phyloP scores from a whole-genome alignment of 2,888 invertebrate genomes.

The Trisateles emortualis region DNA sequence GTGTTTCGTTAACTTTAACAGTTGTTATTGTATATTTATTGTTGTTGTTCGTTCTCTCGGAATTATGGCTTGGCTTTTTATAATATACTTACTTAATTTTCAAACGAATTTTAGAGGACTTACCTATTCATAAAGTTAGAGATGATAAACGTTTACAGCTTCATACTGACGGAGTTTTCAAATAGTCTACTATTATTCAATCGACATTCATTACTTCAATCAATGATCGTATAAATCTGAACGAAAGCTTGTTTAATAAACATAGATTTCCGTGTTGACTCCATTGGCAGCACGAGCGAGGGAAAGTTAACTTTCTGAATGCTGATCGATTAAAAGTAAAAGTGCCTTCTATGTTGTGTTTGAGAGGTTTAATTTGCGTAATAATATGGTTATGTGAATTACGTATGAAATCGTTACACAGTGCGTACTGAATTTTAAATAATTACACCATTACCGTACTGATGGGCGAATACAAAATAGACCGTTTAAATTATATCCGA shows the following conservation, averaged over 20 bases:
- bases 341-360: slow-evolving; percentile 58
- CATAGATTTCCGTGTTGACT: slow-evolving; percentile 51
- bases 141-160: slow-evolving; percentile 2
- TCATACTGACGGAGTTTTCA: not conserved
- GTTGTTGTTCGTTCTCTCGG: slow-evolving; percentile 52
- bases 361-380: slow-evolving; percentile 63
- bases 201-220: slow-evolving; percentile 30
- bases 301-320: slow-evolving; percentile 80
- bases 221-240: slow-evolving; percentile 38
- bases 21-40: slow-evolving; percentile 71
- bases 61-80: slow-evolving; percentile 39
- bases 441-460: slow-evolving; percentile 33
- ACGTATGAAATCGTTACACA: slow-evolving; percentile 29
- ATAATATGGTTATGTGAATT: slow-evolving; percentile 57
- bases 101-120: slow-evolving; percentile 27
- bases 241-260: slow-evolving; percentile 50
- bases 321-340: slow-evolving; percentile 81
- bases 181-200: slow-evolving; percentile 14
- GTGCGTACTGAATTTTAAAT: slow-evolving; percentile 46
- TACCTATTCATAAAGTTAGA: slow-evolving; percentile 25
- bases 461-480: slow-evolving; percentile 39
- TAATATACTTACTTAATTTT: slow-evolving; percentile 27
- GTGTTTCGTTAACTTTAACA: slow-evolving; percentile 71
- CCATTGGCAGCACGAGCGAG: slow-evolving; percentile 44
- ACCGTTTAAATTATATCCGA: slow-evolving; percentile 17